Evolutionary conservation across 1,140 invertebrate species (phyloP).

Genomic region (silkworm (Bombyx mori)): DNA sequence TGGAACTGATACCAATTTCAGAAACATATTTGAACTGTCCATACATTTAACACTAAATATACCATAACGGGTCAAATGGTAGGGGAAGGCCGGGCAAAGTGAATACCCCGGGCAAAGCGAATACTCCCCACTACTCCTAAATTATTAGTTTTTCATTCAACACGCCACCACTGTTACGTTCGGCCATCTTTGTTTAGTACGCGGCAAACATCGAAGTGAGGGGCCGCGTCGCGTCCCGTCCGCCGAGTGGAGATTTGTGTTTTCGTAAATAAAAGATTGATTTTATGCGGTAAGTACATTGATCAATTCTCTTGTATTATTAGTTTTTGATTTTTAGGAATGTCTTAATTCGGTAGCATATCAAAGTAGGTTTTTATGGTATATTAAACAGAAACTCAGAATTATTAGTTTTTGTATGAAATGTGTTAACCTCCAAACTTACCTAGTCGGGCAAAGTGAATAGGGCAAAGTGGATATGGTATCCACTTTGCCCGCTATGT

Average conservation of each 20-base stretch:
- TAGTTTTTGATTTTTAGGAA: slow-evolving; percentile 25
- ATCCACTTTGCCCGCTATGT: slow-evolving; percentile 18
- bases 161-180: slow-evolving; percentile 17
- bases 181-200: slow-evolving; percentile 19
- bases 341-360: slow-evolving; percentile 22
- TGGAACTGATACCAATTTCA: no score
- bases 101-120: slow-evolving; percentile 20
- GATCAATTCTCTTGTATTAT: slow-evolving; percentile 20
- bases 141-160: slow-evolving; percentile 16
- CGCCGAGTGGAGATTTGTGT: slow-evolving; percentile 18
- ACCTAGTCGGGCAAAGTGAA: slow-evolving; percentile 12
- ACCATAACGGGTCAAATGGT: background rate
- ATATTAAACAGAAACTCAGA: slow-evolving; percentile 21
- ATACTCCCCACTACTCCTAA: slow-evolving; percentile 18
- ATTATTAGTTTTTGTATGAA: slow-evolving; percentile 21
- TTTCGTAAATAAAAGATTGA: slow-evolving; percentile 22
- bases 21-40: no score
- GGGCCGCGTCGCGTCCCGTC: slow-evolving; percentile 15
- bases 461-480: slow-evolving; percentile 24
- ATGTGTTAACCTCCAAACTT: slow-evolving; percentile 21
- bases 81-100: slow-evolving; percentile 10
- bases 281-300: slow-evolving; percentile 25
- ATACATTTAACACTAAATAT: no score
- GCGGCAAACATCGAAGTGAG: slow-evolving; percentile 19
- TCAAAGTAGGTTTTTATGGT: slow-evolving; percentile 24